A percentile compares a stretch with the other conserved stretches of the same genome.
Evolutionary conservation across 2,888 invertebrate species (phyloP).

Genomic region (Octodonta nipae): DNA sequence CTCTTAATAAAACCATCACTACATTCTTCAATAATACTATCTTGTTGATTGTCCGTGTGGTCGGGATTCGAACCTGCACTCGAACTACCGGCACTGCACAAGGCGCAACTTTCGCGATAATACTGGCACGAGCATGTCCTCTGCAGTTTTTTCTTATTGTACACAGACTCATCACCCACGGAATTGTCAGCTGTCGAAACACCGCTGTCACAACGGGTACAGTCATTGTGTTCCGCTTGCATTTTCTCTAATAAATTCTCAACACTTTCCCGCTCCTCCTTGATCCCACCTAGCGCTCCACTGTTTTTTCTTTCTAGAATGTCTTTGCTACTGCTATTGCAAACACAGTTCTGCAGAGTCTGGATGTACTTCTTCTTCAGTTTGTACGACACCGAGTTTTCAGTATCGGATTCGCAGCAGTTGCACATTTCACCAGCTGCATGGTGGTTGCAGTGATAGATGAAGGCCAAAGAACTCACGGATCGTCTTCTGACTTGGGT

Average conservation of each 20-base stretch:
- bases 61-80: constrained; percentile 35
- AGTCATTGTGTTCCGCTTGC: constrained; percentile 41
- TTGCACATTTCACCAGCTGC: constrained; percentile 36
- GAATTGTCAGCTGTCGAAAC: constrained; percentile 37
- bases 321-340: constrained; percentile 20
- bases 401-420: constrained; percentile 36
- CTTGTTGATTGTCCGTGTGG: constrained; percentile 34
- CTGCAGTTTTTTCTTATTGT: constrained; percentile 37
- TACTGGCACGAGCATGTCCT: constrained; percentile 36
- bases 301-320: constrained; percentile 32
- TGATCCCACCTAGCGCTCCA: constrained; percentile 32
- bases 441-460: constrained; percentile 37
- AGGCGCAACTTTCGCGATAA: constrained; percentile 31
- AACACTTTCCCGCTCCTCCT: constrained; percentile 38
- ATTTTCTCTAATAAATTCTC: constrained; percentile 35
- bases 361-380: constrained; percentile 35
- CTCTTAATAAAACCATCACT: constrained; percentile 33
- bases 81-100: constrained; percentile 31
- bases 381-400: constrained; percentile 34
- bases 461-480: constrained; percentile 36
- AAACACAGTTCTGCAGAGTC: constrained; percentile 28
- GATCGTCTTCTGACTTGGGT: constrained; percentile 35
- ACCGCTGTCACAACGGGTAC: constrained; percentile 42
- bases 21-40: constrained; percentile 33
- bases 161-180: constrained; percentile 26